Base-by-base conservation (phyloP, 37 sponge, comb jelly and placozoan genomes). In the Tethya wilhelma region DNA sequence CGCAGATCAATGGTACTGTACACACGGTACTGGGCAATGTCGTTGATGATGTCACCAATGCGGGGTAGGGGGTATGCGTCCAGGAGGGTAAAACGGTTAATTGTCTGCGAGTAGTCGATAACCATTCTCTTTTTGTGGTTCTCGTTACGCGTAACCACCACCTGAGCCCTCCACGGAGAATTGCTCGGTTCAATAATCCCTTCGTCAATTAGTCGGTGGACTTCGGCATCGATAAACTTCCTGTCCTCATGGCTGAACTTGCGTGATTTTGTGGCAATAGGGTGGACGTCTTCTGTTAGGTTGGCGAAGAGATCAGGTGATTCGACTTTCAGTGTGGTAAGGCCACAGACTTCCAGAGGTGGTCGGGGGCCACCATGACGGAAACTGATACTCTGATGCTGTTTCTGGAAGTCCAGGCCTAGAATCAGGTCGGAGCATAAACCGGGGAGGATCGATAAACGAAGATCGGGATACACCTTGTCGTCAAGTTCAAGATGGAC, bases 321-420 rank as follows among this genome's bases (percentile, higher is more conserved):
- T 41, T 69, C 70, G 5, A 41, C 44, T 6, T 69, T 39, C 44
- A 41, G 26, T 40, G 38, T 49, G 53, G 53, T 49, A 14, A 49
- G 53, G 14, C 53, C 53, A 49, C 36, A 31, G 67, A 49, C 53
- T 14, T 49, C 53, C 4, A 69, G 70, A 41, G 70, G 70, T 42
- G 70, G 38, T 28, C 42, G 36, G 2, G 65, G 65, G 19, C 65
- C 65, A 37, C 65, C 65, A 64, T 64, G 37, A 64, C 36, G 65
- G 36, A 9, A 64, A 38, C 20, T 64, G 12, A 64, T 38, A 64
- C 65, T 64, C 65, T 64, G 36, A 22, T 69, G 44, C 42, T 69
- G 70, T 44, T 41, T 40, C 44, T 69, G 44, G 53, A 69, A 41
- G 29, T 69, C 70, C 23, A 69, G 70, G n/a, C 70, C 70, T 22